Base-by-base conservation (phyloP, 2,888 invertebrate genomes). In the Dioctria linearis region DNA sequence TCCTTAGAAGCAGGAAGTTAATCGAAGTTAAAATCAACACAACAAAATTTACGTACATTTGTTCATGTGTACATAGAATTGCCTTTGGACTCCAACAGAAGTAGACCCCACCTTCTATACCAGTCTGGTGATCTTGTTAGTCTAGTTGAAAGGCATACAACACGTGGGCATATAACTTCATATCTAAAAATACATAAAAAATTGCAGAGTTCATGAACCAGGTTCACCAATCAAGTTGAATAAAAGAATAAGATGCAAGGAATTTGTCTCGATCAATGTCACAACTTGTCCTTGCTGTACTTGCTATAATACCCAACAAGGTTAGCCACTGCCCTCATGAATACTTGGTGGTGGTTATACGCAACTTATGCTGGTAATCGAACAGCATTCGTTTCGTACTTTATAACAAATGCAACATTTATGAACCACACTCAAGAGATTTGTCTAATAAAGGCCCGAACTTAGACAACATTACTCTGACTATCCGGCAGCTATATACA, bases 221-320 rank as follows among this genome's bases (percentile, higher is more conserved):
- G 40, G 73, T 57, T 42, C 57, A 42, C 42, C 73, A 42, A 42
- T 42, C 73, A 73, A 57, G 57, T 73, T 73, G 73, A 73, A 25
- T 25, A 25, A 25, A 25, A 73, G 73, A 73, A 54, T 73, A 73
- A 59, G 51, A 39, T 13, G 73, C 59, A 13, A 73, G 51, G 54
- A 51, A 69, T 73, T 73, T 25, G 57, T 66, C 73, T 11, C 42
- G 57, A 73, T 73, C 73, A 73, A 73, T 73, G 73, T 54, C 73
- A 57, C 25, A 73, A 73, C 59, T 59, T 73, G 73, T 43, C 73
- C 73, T 73, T 73, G 73, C 57, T 8, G 57, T 9, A 54, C 25
- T 25, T 25, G 25, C 25, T 25, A 25, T 42, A 57, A 42, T 73
- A 25, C 40, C 42, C 57, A 54, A n/a, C 73, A 73, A 73, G 73